These are phyloP conservation scores for Hippocampus mohnikei DNA, from an alignment of 2,113 vertebrate genomes.

Conservation along the genomic window DNA sequence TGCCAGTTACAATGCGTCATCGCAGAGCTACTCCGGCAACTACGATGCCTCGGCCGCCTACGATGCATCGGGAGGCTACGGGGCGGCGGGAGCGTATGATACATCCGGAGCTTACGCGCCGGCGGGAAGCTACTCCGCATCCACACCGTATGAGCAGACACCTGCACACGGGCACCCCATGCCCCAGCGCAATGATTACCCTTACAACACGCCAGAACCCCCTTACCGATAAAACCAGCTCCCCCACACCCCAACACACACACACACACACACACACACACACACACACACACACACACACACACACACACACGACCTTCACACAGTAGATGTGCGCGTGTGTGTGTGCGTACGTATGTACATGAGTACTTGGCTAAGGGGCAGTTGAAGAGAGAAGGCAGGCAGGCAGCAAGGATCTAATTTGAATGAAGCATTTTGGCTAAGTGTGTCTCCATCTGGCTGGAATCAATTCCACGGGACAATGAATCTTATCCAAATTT, in stretches of 20 bases:
- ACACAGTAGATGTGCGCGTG: slow-evolving; percentile 34
- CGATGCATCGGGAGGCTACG: slow-evolving; percentile 57
- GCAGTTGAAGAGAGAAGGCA: slow-evolving; percentile 29
- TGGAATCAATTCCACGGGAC: not conserved
- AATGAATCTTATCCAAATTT: not conserved
- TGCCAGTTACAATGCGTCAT: slow-evolving; percentile 40
- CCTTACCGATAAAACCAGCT: slow-evolving; percentile 67
- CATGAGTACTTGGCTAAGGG: slow-evolving; percentile 47
- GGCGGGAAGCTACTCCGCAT: slow-evolving; percentile 65
- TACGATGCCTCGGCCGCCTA: slow-evolving; percentile 52
- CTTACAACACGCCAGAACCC: slow-evolving; percentile 76
- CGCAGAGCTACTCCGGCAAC: slow-evolving; percentile 49
- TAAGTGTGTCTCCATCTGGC: slow-evolving; percentile 11
- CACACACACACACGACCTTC: slow-evolving; percentile 31
- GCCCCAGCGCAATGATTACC: slow-evolving; percentile 74
- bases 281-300: slow-evolving; percentile 22
- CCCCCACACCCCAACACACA: not conserved
- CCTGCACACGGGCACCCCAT: slow-evolving; percentile 76
- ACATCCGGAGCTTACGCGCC: slow-evolving; percentile 64
- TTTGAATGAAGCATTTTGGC: slow-evolving; percentile 30
- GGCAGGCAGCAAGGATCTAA: slow-evolving; percentile 28
- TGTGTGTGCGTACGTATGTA: slow-evolving; percentile 18
- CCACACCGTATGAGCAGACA: slow-evolving; percentile 80
- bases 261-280: slow-evolving; percentile 21
- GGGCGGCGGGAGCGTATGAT: slow-evolving; percentile 60